phyloP scores from a whole-genome alignment of 1,140 invertebrate species.

The Acromyrmex echinatior region DNA sequence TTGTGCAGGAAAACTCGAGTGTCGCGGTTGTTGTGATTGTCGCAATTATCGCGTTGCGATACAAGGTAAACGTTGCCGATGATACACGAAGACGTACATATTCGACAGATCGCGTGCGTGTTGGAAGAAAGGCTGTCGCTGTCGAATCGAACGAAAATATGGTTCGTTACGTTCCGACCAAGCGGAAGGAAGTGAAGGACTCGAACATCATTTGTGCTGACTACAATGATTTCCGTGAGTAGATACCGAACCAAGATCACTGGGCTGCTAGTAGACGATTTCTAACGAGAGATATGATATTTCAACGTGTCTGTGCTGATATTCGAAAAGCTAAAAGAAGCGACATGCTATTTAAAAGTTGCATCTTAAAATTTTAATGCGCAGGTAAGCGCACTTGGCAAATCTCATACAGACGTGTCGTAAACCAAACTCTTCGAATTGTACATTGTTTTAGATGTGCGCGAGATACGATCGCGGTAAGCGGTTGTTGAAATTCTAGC shows the following conservation, averaged over 20 bases:
- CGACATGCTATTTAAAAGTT: background rate
- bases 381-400: background rate
- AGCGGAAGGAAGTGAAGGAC: background rate
- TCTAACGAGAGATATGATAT: background rate
- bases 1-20: background rate
- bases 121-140: background rate
- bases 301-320: too few relatives aligned
- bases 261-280: background rate
- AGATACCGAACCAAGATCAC: background rate
- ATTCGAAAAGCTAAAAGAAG: too few relatives aligned
- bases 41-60: background rate
- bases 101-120: background rate
- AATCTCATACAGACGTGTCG: background rate
- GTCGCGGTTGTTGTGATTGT: background rate
- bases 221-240: constrained; percentile 34
- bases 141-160: background rate
- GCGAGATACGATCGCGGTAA: background rate
- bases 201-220: background rate
- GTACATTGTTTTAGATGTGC: background rate
- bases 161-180: background rate
- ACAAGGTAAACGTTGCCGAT: background rate
- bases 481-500: constrained; percentile 20
- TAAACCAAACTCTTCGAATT: background rate
- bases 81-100: constrained; percentile 38
- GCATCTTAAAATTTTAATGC: background rate